These are phyloP conservation scores for Escarpia spicata DNA, from an alignment of 2,888 invertebrate species.

Conservation along the genomic window DNA sequence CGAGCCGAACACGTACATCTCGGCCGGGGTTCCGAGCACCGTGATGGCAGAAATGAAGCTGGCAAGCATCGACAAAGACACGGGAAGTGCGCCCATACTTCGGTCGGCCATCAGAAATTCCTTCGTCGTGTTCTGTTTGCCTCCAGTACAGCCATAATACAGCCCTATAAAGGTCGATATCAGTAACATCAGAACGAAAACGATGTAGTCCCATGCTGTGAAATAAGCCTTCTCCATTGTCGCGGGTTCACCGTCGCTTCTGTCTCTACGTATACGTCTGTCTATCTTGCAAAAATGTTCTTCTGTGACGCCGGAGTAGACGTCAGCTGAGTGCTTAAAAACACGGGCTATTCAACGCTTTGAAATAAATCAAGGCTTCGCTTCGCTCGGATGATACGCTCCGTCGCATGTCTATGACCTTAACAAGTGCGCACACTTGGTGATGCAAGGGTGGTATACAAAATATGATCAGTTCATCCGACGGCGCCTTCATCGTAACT, in stretches of 20 bases:
- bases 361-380: not conserved
- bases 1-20: constrained; percentile 62
- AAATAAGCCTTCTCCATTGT: constrained; percentile 38
- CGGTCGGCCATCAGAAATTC: constrained; percentile 59
- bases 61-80: constrained; percentile 59
- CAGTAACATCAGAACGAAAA: constrained; percentile 53
- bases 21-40: constrained; percentile 60
- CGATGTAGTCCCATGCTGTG: constrained; percentile 52
- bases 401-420: not conserved
- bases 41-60: constrained; percentile 64
- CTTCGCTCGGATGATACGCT: not conserved
- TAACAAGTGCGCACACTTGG: not conserved
- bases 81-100: constrained; percentile 56
- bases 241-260: too few relatives aligned
- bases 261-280: too few relatives aligned
- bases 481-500: not conserved
- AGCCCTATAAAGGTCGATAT: constrained; percentile 58
- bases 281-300: not conserved
- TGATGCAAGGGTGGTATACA: not conserved
- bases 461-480: not conserved
- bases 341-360: not conserved
- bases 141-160: constrained; percentile 56
- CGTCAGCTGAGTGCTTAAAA: not conserved
- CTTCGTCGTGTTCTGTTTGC: constrained; percentile 49
- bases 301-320: not conserved